Base-by-base conservation (phyloP, 2,797 vertebrate genomes). In the Macrochelys suwanniensis region DNA sequence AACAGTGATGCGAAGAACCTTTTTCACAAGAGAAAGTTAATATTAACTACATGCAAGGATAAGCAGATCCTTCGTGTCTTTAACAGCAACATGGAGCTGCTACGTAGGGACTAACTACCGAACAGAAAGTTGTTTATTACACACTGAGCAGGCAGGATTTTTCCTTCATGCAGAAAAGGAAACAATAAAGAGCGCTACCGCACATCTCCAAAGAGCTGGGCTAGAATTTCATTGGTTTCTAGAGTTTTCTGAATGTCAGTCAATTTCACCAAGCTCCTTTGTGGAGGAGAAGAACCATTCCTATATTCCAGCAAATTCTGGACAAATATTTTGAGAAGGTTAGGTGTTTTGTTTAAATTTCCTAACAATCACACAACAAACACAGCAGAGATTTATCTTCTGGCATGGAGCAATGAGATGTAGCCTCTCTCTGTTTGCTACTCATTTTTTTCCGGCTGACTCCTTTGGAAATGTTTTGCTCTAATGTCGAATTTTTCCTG, bases 391-490 rank as follows among this genome's bases (percentile, higher is more conserved):
- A 21, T 74, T 42, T 94, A 54, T 33, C 82, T 92, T 89, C 77
- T 0, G 0, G 51, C 68, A 17, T 1, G 45, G 88, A 92, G 82
- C 82, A 94, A 77, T 76, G 78, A 53, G 83, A 85, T 42, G 79
- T 0, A 6, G 37, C 88, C 84, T 85, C 74, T 54, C 0, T 1
- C 68, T 84, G 94, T 76, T 92, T 42, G 71, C 53, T 71, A 42
- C 68, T 86, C 49, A 12, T 87, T 83, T 94, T 77, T 87, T 59
- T 83, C 82, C 65, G 51, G 3, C 65, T 81, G 86, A 94, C 71
- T 25, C 2, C 47, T 92, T 82, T 88, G 50, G 88, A 89, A 94
- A 86, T 80, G 81, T 84, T 80, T 50, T n/a, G 80, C 79, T 96
- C 95, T 95, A 78, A 87, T 89, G 81, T 31, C 59, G 49, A 83